Base-by-base conservation (phyloP, 2,888 invertebrate genomes). In the Chorisops tibialis region DNA sequence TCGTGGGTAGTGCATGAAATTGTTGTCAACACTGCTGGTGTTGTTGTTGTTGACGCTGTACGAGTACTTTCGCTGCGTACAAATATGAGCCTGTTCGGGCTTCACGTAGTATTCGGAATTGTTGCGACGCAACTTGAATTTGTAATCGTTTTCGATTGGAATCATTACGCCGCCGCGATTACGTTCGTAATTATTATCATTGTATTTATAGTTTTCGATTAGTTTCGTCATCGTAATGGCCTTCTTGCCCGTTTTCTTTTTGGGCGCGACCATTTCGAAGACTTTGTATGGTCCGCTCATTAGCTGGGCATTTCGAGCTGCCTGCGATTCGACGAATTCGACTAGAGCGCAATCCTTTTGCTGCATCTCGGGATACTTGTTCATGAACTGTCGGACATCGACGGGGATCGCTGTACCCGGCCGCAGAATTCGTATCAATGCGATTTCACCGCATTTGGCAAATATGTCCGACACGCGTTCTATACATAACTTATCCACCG, bases 401-500 rank as follows among this genome's bases (percentile, higher is more conserved):
- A 92, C 89, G 2, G 96, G 95, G 58, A 93, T 87, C 9, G 93
- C 88, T 79, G 92, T 92, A 39, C 95, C 94, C 0, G 95, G 94
- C 59, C 91, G 83, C 48, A 96, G 81, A 65, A 96, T 90, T 61
- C 96, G 83, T 58, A 96, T 90, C 38, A 94, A 79, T 2, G 92
- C 91, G 45, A 96, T 93, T 75, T 93, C 93, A 3, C 96, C 96
- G 73, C 93, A 95, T 58, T 85, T 82, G 11, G 88, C 86, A 79
- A 96, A 96, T 66, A 95, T 79, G 73, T 94, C 91, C 0, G 94
- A 93, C n/a, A 96, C 92, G 69, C 87, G 88, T 77, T 96, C 95
- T 47, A 96, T 92, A 7, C 89, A 86, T 0, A 94, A 86, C 69
- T 87, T 89, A 41, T 93, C 92, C 61, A 89, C 82, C 0, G 93